Evolutionary conservation across 2,888 invertebrate species (phyloP).

Genomic region (Brenthis daphne): DNA sequence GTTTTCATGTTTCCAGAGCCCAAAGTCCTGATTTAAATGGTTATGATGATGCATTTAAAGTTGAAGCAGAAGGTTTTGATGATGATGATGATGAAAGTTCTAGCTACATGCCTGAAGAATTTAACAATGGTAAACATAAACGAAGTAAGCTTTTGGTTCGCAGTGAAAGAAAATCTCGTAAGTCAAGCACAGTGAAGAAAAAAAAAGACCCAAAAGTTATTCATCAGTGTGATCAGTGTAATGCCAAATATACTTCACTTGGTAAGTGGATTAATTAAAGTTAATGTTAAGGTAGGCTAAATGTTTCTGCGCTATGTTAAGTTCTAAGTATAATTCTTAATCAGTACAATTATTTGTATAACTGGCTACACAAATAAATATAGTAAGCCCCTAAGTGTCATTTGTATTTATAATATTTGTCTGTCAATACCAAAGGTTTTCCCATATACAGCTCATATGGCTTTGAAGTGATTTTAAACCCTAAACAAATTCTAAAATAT

Average conservation of each 20-base stretch:
- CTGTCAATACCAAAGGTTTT: no score
- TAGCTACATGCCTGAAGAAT: conserved; percentile 49
- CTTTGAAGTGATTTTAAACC: no score
- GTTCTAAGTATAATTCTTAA: no score
- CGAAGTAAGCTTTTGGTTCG: conserved; percentile 30
- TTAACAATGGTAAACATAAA: conserved; percentile 41
- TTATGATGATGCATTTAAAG: conserved; percentile 41
- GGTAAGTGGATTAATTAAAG: conserved; percentile 48
- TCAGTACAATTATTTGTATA: no score
- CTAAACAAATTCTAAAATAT: no score
- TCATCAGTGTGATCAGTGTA: conserved; percentile 70
- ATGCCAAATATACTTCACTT: conserved; percentile 64
- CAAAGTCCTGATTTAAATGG: conserved; percentile 38
- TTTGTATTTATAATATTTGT: no score
- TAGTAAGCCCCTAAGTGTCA: no score
- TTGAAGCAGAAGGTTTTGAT: conserved; percentile 51
- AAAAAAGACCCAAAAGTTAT: conserved; percentile 52
- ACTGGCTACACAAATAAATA: no score
- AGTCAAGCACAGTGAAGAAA: conserved; percentile 33
- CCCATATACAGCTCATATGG: not conserved
- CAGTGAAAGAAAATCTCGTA: conserved; percentile 28
- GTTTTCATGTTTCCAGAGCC: conserved; percentile 30
- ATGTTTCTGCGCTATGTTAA: no score
- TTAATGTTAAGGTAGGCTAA: not conserved
- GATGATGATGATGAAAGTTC: conserved; percentile 57